phyloP scores from a whole-genome alignment of 2,797 vertebrate species.

The Karalla daura region DNA sequence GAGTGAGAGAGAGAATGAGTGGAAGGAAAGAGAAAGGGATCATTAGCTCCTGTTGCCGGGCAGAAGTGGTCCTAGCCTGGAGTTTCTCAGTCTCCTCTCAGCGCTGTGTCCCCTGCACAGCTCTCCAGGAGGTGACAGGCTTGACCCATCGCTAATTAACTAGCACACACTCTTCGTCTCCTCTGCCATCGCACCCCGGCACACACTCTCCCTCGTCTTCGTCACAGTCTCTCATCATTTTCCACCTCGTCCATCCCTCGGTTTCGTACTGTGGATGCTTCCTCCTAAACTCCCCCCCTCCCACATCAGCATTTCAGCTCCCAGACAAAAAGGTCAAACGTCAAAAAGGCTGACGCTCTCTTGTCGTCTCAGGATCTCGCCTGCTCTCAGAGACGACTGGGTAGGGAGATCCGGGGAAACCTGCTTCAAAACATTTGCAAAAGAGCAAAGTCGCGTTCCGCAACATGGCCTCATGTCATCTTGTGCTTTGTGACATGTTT shows the following conservation, averaged over 20 bases:
- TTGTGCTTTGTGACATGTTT: not conserved
- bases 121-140: slow-evolving; percentile 51
- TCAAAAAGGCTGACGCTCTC: not conserved
- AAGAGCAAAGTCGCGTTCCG: not conserved
- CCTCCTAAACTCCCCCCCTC: not conserved
- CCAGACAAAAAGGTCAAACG: not conserved
- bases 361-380: not conserved
- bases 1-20: not conserved
- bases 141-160: slow-evolving; percentile 55
- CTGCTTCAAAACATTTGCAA: not conserved
- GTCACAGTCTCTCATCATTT: slow-evolving; percentile 17
- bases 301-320: not conserved
- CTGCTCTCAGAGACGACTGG: not conserved
- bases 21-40: slow-evolving; percentile 28
- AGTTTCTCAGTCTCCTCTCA: slow-evolving; percentile 43
- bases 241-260: not conserved
- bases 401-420: not conserved
- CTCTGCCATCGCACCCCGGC: slow-evolving; percentile 16
- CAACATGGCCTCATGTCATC: not conserved
- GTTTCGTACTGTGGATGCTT: not conserved
- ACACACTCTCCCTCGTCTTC: not conserved
- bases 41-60: slow-evolving; percentile 71
- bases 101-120: slow-evolving; percentile 21
- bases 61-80: slow-evolving; percentile 48
- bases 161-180: slow-evolving; percentile 18